Evolutionary conservation across 2,797 vertebrate genomes (phyloP).

Genomic region (Hafferia zeledoni): DNA sequence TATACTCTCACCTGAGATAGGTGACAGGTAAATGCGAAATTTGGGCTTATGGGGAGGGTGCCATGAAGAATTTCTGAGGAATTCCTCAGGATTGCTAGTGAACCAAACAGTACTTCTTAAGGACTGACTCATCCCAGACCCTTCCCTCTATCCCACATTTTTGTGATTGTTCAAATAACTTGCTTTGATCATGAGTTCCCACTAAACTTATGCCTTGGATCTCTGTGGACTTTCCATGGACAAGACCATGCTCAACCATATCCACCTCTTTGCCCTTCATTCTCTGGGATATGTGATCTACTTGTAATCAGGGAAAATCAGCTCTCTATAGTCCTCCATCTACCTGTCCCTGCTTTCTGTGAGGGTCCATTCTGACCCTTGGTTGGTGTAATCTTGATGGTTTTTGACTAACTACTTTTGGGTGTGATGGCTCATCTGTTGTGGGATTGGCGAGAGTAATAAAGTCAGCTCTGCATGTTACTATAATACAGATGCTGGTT

Average conservation of each 20-base stretch:
- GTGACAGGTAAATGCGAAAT: rapidly evolving
- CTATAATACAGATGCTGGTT: not conserved
- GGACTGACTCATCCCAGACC: not conserved
- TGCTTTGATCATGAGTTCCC: not conserved
- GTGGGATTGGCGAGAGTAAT: not conserved
- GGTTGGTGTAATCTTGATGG: not conserved
- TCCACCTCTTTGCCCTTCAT: not conserved
- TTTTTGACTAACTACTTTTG: not conserved
- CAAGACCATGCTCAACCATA: not conserved
- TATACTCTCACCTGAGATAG: not conserved
- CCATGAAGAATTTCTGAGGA: not conserved
- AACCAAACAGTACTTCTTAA: not conserved
- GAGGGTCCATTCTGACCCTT: not conserved
- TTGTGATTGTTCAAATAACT: not conserved
- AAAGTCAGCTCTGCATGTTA: not conserved
- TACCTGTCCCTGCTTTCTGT: not conserved
- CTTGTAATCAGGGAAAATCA: not conserved
- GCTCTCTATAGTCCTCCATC: not conserved
- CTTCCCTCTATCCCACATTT: not conserved
- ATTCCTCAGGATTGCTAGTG: not conserved
- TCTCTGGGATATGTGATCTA: not conserved
- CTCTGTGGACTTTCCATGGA: not conserved
- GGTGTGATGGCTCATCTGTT: not conserved
- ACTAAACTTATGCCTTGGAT: not conserved
- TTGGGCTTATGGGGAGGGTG: not conserved